Base-by-base conservation (phyloP, 2,113 vertebrate species). In the Phasianus colchicus region DNA sequence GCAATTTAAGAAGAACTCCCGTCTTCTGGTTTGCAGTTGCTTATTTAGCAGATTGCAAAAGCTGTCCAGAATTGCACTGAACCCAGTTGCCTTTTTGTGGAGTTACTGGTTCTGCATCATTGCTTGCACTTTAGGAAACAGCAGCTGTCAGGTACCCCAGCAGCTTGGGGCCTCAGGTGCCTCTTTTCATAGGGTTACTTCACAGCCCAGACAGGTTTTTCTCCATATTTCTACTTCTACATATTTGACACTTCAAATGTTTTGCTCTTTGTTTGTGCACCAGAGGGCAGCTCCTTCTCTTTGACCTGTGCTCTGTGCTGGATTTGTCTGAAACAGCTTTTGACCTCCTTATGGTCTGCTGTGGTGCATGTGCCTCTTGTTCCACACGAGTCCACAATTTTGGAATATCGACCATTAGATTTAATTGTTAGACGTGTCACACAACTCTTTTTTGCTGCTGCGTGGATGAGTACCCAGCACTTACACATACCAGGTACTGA, bases 401-500 rank as follows among this genome's bases (percentile, higher is more conserved):
- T 13, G 7, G 34, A 30, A 17, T 22, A 6, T 13, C 13, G 6
- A 6, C 22, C 36, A 10, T 73, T 48, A 11, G 6, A 6, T 54
- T 2, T 0, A 32, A 7, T 14, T 25, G 32, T 64, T 50, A 9
- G 10, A 2, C 0, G 0, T 22, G 4, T 55, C 52, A 25, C 4
- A 15, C 42, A 36, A 13, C 18, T 48, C 40, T 40, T 54, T 70
- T 30, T 55, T 27, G 36, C 27, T 61, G 22, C 52, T 47, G 2
- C 11, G 11, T 42, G 24, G 17, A 2, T 11, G 30, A 29, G 20
- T 29, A 11, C 72, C 63, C 32, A 9, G 48, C 32, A 21, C 22
- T 43, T 43, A 11, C 0, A 0, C 18, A 2, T 15, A 4, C 10
- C 32, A 3, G 3, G 7, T 17, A 9, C 40, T 71, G 60, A 13